phyloP scores from a whole-genome alignment of 2,113 vertebrate genomes.

The Pelecanus crispus region DNA sequence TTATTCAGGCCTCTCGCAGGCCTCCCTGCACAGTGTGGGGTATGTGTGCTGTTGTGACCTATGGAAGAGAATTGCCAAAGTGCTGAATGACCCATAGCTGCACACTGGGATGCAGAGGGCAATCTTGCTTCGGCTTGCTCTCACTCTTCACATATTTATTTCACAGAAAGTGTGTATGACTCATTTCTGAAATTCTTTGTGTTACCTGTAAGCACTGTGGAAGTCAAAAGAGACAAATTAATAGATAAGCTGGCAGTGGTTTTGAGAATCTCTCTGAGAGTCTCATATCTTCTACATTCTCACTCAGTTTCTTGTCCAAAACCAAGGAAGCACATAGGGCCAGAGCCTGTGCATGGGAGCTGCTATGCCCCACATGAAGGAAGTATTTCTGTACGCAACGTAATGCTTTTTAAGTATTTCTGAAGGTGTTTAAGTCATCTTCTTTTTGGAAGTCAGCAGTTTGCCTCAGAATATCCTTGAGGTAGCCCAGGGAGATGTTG shows the following conservation, averaged over 20 bases:
- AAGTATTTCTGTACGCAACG: background rate
- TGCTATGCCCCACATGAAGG: background rate
- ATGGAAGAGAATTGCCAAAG: background rate
- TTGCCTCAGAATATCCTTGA: background rate
- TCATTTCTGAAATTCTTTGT: background rate
- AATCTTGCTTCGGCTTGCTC: background rate
- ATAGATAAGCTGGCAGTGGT: background rate
- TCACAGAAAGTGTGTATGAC: background rate
- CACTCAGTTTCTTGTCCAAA: background rate
- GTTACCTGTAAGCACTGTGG: background rate
- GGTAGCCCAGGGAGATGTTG: background rate
- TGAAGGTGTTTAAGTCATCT: background rate
- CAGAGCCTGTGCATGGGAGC: background rate
- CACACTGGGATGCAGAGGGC: background rate
- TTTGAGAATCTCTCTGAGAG: background rate
- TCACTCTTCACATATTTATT: background rate
- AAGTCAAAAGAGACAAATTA: background rate
- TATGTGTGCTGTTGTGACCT: background rate
- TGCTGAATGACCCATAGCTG: background rate
- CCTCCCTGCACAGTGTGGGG: background rate
- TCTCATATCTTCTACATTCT: background rate
- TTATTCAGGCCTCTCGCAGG: background rate
- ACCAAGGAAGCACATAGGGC: background rate
- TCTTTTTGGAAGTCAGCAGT: background rate
- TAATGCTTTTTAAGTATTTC: background rate